A percentile compares a stretch with the other conserved stretches of the same genome.
Conservation (phyloP, 2,113 vertebrate species). For the Tragelaphus buxtoni region DNA sequence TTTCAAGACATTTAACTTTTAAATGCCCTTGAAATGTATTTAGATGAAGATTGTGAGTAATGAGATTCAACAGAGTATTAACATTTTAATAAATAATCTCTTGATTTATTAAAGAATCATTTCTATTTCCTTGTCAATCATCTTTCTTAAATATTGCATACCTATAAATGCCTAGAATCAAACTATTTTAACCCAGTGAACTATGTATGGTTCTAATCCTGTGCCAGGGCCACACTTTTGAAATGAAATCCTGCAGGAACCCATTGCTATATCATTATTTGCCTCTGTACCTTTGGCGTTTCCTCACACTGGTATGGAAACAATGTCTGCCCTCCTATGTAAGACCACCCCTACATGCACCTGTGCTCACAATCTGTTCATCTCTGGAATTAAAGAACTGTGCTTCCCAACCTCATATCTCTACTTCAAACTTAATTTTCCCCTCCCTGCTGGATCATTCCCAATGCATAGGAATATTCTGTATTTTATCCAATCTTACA, state of each 20-base stretch:
- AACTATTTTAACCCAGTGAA: neutral
- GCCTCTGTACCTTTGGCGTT: neutral
- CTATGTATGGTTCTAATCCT: neutral
- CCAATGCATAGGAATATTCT: neutral
- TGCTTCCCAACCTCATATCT: neutral
- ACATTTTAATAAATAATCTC: neutral
- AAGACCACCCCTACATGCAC: neutral
- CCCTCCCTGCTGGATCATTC: neutral
- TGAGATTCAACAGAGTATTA: neutral
- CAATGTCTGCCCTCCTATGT: neutral
- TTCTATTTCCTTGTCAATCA: neutral
- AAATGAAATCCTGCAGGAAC: neutral
- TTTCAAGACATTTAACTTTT: slow-evolving; percentile 11
- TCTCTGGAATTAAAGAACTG: neutral
- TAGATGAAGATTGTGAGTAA: neutral
- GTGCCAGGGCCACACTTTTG: neutral
- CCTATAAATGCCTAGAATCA: neutral
- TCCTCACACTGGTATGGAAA: neutral
- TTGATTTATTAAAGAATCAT: neutral
- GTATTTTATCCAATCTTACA: neutral
- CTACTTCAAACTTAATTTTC: neutral
- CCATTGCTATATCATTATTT: neutral
- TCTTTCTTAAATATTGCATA: slow-evolving; percentile 3
- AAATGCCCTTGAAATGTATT: neutral
- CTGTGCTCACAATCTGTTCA: neutral